Conservation (phyloP, 2,888 invertebrate genomes). For the Drosophila phalerata region DNA sequence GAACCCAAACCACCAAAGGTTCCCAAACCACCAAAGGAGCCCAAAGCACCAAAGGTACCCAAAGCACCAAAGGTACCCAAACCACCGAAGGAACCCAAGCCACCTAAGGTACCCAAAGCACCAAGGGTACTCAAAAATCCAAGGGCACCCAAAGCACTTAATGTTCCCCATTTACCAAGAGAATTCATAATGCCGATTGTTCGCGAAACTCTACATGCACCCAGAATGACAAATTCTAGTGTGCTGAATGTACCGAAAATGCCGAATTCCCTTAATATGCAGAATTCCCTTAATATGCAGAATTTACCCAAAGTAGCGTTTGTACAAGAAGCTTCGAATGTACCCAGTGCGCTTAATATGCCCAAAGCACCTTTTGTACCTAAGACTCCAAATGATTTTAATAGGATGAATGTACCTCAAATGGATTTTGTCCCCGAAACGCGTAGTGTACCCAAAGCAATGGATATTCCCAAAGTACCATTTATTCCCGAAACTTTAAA, state of each 20-base stretch:
- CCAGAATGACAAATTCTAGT: neutral
- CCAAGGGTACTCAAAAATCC: neutral
- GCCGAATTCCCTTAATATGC: neutral
- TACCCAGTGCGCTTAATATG: neutral
- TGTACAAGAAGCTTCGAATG: neutral
- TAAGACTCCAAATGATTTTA: neutral
- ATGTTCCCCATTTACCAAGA: neutral
- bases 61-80: neutral
- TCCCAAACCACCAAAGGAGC: neutral
- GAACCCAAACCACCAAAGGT: neutral
- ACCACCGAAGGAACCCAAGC: neutral
- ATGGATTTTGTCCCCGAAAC: no score
- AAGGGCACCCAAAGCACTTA: neutral
- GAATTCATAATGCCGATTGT: no score
- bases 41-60: neutral
- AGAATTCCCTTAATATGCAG: neutral
- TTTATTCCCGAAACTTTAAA: neutral
- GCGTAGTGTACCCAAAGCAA: no score
- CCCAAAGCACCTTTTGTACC: neutral
- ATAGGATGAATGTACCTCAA: neutral
- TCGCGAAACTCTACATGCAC: neutral
- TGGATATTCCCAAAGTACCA: no score
- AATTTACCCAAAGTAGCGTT: neutral
- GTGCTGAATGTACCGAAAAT: neutral
- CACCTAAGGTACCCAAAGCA: neutral